Evolutionary conservation across 2,797 vertebrate species (phyloP), one percentile per base, ranked within the genome.

Genomic region (Phoeniculus purpureus): DNA sequence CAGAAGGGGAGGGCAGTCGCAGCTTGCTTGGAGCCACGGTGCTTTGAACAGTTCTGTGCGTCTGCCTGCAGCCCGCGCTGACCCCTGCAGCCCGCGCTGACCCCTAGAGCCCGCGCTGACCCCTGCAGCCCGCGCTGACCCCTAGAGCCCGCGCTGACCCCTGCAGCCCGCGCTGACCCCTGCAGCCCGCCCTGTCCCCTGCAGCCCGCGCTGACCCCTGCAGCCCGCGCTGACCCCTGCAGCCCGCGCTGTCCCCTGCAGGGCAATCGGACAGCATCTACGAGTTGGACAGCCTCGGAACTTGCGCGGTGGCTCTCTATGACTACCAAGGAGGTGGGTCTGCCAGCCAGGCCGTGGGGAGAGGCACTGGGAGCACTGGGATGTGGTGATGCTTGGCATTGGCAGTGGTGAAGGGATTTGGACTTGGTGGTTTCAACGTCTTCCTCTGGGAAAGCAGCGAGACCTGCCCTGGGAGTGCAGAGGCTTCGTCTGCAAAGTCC

Each of bases 251-350:
- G 72, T 84, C 76, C 79, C 45, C 80, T 71, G 65, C 87, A 94
- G 96, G 59, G 40, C 45, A 4, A 27, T 12, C 0, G 4, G 80
- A 23, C 12, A 25, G 12, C 6, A 14, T 45, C 23, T 17, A 20
- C 6, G 92, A 83, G 25, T 58, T 56, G 18, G 22, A 31, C 54
- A 77, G 14, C 51, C 2, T 16, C 1, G 97, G 97, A 34, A 51
- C 92, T 67, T 97, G 89, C 8, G 99, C 99, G 0, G 40, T 96
- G 37, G 99, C 99, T 10, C 94, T 99, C 85, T 99, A 99, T 7
- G 99, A 99, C 96, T 99, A 99, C 85, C 96, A 98, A 91, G 99
- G 98, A 98, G 99, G 99, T 99, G 94, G 31, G 98, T 97, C 25
- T 51, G 75, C 29, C 32, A 3, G 32, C 50, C 13, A 25, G 68